Conservation (phyloP, 1,140 invertebrate genomes). For the Dufourea novaeangliae region DNA sequence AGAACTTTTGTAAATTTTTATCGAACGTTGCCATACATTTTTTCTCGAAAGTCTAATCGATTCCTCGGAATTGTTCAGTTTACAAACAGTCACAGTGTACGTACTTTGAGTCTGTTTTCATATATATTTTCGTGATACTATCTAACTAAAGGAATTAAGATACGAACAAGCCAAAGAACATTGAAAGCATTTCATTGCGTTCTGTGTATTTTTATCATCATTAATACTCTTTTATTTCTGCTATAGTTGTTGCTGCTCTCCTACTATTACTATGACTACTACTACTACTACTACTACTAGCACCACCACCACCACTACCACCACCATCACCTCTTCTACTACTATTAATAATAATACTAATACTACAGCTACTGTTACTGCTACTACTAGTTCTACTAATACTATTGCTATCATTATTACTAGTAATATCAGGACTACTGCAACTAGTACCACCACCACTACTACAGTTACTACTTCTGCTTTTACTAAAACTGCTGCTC, state of each 20-base stretch:
- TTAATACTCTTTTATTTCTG: not conserved
- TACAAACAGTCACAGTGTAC: not conserved
- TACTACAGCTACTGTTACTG: not conserved
- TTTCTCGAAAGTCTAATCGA: not conserved
- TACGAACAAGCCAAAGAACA: constrained; percentile 18
- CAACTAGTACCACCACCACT: not conserved
- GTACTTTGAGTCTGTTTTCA: not conserved
- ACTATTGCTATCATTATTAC: not conserved
- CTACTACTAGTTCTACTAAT: not conserved
- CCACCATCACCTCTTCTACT: too few species aligned
- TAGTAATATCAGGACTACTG: not conserved
- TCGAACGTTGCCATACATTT: not conserved
- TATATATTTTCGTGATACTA: not conserved
- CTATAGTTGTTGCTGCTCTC: not conserved
- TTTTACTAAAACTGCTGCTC: too few species aligned
- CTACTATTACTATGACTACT: too few species aligned
- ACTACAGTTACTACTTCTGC: too few species aligned
- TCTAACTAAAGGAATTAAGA: not conserved
- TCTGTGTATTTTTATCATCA: not conserved
- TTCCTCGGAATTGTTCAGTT: not conserved
- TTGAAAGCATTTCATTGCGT: constrained; percentile 22
- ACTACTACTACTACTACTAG: not conserved
- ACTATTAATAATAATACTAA: not conserved
- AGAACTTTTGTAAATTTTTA: not conserved
- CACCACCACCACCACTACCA: not conserved